A percentile compares a stretch with the other conserved stretches of the same genome.
These are phyloP conservation scores for Campylorhamphus procurvoides DNA, from an alignment of 2,113 vertebrate genomes.

Conservation along the genomic window DNA sequence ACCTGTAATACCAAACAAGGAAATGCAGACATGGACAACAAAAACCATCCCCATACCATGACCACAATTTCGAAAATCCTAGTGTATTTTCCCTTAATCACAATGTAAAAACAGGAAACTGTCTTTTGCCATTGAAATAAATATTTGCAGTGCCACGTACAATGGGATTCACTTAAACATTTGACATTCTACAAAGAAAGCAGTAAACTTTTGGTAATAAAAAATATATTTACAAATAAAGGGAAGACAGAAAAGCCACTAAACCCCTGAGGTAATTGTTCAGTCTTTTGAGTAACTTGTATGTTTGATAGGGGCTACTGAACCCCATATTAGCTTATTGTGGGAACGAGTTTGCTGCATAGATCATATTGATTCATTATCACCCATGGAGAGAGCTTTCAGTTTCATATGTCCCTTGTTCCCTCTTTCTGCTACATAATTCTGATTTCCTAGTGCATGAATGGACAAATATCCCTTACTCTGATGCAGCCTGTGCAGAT, in stretches of 20 bases:
- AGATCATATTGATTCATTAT: neutral
- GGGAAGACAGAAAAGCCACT: neutral
- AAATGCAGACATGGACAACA: neutral
- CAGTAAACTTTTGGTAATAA: neutral
- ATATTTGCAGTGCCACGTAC: neutral
- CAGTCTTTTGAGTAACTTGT: neutral
- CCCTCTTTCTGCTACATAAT: neutral
- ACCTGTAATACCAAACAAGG: neutral
- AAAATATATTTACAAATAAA: neutral
- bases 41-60: neutral
- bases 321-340: neutral
- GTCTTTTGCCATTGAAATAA: neutral
- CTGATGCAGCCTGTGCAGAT: neutral
- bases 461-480: neutral
- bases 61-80: neutral
- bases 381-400: neutral
- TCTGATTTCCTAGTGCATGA: neutral
- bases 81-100: neutral
- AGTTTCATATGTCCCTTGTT: neutral
- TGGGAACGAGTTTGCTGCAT: neutral
- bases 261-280: neutral
- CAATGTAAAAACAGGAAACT: neutral
- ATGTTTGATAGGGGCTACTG: neutral
- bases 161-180: neutral
- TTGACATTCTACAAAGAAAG: neutral